phyloP scores from a whole-genome alignment of 2,113 vertebrate species.

The Sorex araneus region DNA sequence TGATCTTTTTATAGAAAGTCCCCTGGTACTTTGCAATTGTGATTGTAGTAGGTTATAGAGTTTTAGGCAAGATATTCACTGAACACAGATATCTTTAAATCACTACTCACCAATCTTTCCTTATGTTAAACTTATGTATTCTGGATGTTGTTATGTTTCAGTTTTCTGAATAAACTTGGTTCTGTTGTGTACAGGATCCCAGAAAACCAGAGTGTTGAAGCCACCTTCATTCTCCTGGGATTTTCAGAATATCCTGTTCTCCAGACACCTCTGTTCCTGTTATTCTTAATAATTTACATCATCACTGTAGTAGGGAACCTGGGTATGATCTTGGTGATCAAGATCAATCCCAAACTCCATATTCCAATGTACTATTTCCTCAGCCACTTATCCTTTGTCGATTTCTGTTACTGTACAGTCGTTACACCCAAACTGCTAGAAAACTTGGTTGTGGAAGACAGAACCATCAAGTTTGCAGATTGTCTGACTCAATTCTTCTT shows the following conservation, averaged over 20 bases:
- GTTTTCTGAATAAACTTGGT: not conserved
- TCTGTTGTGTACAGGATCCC: not conserved
- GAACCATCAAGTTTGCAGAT: conserved; percentile 15
- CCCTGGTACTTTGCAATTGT: too few relatives aligned
- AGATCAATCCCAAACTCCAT: conserved; percentile 52
- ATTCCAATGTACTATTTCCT: conserved; percentile 77
- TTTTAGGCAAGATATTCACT: too few relatives aligned
- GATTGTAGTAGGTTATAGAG: too few relatives aligned
- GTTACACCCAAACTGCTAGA: conserved; percentile 54
- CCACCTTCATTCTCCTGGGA: not conserved
- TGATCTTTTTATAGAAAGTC: too few relatives aligned
- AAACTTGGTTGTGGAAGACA: conserved; percentile 26
- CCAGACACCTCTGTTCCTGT: conserved; percentile 16
- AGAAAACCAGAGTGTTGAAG: not conserved
- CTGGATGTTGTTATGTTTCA: not conserved
- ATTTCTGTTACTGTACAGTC: conserved; percentile 66
- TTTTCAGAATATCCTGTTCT: conserved; percentile 38
- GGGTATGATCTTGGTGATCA: conserved; percentile 55
- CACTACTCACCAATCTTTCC: not conserved
- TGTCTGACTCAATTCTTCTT: conserved; percentile 75
- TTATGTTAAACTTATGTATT: not conserved
- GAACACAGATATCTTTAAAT: not conserved
- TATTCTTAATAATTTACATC: not conserved
- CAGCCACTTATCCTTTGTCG: conserved; percentile 65
- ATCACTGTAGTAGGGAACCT: conserved; percentile 31